Base-by-base conservation (phyloP, 2,888 invertebrate species). In the Alentia gelatinosa region DNA sequence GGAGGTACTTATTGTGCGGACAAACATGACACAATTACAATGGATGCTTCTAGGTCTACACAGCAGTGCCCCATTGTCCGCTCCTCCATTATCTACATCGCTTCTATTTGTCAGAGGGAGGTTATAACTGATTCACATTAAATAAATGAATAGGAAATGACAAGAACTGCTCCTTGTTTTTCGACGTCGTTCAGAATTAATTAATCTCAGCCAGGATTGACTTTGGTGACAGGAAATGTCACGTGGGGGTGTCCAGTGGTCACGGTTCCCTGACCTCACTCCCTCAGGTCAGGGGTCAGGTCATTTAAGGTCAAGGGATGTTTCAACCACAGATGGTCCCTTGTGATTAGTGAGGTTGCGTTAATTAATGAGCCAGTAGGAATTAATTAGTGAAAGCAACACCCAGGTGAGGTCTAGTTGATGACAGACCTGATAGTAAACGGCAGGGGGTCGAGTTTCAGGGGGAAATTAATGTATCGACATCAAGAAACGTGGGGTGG, bases 301-400 rank as follows among this genome's bases (percentile, higher is more conserved):
- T 30, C 68, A 68, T 26, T 30, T 30, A 30, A 30, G 68, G 68
- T 68, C 68, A 68, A 26, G 19, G 56, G 56, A 68, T 68, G 33
- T 12, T 68, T 26, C 68, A 26, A 30, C 23, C 26, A 26, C 68
- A 68, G 68, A 68, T 68, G 68, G 68, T 26, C 12, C 26, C 1
- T 15, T 19, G 68, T 68, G 68, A 68, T 68, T 68, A 68, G 68
- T 30, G 30, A 30, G 5, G 68, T 26, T 30, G 26, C 30, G 4
- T 68, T 68, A 68, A 68, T 68, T 68, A 68, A 68, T 68, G 68
- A 68, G 30, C 56, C 19, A 3, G 56, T n/a, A 56, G 56, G 12
- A 68, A 68, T 68, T 68, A 68, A 68, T 68, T 68, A 68, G 68
- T 19, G 68, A 68, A 68, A 68, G 68, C 68, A 68, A 68, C 68